Evolutionary conservation across 2,113 vertebrate genomes (phyloP), one percentile per base, ranked within the genome.

Genomic region (Micromys minutus): DNA sequence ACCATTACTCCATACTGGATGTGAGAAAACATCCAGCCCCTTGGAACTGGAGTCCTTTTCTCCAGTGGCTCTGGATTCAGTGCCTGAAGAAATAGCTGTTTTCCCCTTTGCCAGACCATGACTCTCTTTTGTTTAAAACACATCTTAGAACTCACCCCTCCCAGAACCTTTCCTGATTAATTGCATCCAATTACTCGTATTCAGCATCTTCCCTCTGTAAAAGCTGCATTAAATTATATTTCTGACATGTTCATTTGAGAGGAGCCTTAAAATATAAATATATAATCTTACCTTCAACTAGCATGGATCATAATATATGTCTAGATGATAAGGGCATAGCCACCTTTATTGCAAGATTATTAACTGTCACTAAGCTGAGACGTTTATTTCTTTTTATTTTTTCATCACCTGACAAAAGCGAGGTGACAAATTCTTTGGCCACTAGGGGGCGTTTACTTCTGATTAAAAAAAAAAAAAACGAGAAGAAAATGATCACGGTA

Each of bases 341-440:
- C 39, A 55, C 6, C 19, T 91, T 94, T 67, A 72, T 76, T 83
- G 77, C 1, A 50, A 80, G 42, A 88, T 85, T 42, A 72, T 71
- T 87, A 76, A n/a, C 36, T 94, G 65, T 94, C 57, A 65, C 45
- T 89, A 63, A 63, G 34, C 1, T 81, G 50, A 31, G 17, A 29
- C 88, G 91, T 52, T 92, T 26, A 91, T 96, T 88, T 92, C 22
- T 81, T 86, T 94, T 45, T 4, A 81, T 90, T 91, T 91, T 71
- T 21, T 10, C 1, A 47, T 93, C 22, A 47, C 10, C 21, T 50
- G 36, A 57, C 65, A 69, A 88, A 87, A 87, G 11, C 75, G 17
- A 93, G n/a, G 63, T n/a, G 36, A 63, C 12, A 96, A 65, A 45
- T 21, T 22, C 52, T 71, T 47, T 76, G 75, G 72, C 22, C 11